Percentiles rank a stretch among this genome's conserved stretches.
phyloP scores from a whole-genome alignment of 2,888 invertebrate species.

The Caenorhabditis sp. region DNA sequence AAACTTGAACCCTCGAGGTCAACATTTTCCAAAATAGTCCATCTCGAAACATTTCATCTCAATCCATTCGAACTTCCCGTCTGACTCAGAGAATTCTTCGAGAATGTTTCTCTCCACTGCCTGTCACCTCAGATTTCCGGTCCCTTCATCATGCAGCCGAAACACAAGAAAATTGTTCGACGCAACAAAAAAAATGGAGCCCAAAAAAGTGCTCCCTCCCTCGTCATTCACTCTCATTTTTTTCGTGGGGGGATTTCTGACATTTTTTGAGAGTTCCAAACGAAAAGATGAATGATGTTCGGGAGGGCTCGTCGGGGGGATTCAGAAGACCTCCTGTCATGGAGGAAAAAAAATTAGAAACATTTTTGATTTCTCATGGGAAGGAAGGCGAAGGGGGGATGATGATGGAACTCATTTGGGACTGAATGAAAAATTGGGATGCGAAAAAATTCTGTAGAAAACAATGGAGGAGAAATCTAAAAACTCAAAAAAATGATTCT shows the following conservation, averaged over 20 bases:
- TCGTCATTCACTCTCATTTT: background rate
- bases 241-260: background rate
- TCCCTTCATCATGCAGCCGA: constrained; percentile 16
- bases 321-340: constrained; percentile 4
- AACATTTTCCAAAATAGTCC: constrained; percentile 8
- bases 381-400: background rate
- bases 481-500: no score
- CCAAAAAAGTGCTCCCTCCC: background rate
- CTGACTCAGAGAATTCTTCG: constrained; percentile 11
- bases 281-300: constrained; percentile 14
- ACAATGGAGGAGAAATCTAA: no score
- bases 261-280: constrained; percentile 1
- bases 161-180: background rate
- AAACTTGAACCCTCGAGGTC: constrained; percentile 7
- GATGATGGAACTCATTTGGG: background rate
- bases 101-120: constrained; percentile 1
- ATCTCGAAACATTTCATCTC: background rate
- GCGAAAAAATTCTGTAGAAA: no score
- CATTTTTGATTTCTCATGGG: background rate
- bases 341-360: constrained; percentile 1
- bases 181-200: background rate
- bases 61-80: constrained; percentile 30
- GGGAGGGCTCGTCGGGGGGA: constrained; percentile 1
- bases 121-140: constrained; percentile 33
- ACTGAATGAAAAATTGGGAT: background rate